Evolutionary conservation across 2,113 vertebrate species (phyloP).

Genomic region (Crypturellus undulatus): DNA sequence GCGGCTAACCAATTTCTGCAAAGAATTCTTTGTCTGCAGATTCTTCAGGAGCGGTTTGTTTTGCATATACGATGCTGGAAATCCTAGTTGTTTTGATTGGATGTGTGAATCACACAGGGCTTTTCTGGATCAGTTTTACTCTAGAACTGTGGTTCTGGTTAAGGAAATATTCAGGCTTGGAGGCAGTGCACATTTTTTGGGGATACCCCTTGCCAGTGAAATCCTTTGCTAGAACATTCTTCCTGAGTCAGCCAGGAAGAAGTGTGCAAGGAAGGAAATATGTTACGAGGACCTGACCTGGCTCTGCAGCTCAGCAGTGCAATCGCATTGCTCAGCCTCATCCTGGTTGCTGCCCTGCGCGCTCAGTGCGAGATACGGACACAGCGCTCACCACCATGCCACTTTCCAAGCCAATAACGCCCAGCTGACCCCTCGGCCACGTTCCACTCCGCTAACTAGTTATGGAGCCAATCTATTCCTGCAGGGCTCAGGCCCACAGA

Average conservation of each 20-base stretch:
- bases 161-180: conserved; percentile 54
- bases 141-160: conserved; percentile 60
- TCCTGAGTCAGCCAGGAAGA: neutral
- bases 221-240: conserved; percentile 69
- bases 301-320: neutral
- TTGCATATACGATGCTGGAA: conserved; percentile 55
- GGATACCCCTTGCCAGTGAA: conserved; percentile 71
- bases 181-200: conserved; percentile 23
- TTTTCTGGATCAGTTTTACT: conserved; percentile 57
- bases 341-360: neutral
- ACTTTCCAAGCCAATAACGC: neutral
- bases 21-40: conserved; percentile 71
- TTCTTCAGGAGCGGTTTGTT: conserved; percentile 68
- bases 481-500: neutral
- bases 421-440: neutral
- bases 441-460: neutral
- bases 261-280: conserved; percentile 16
- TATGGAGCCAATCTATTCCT: neutral
- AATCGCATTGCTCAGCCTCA: neutral
- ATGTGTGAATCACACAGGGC: conserved; percentile 1
- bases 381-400: neutral
- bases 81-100: conserved; percentile 61
- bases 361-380: neutral
- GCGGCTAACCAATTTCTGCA: conserved; percentile 63
- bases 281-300: neutral